These are phyloP conservation scores for Cisticola juncidis DNA, from an alignment of 2,113 vertebrate genomes.

Conservation along the genomic window DNA sequence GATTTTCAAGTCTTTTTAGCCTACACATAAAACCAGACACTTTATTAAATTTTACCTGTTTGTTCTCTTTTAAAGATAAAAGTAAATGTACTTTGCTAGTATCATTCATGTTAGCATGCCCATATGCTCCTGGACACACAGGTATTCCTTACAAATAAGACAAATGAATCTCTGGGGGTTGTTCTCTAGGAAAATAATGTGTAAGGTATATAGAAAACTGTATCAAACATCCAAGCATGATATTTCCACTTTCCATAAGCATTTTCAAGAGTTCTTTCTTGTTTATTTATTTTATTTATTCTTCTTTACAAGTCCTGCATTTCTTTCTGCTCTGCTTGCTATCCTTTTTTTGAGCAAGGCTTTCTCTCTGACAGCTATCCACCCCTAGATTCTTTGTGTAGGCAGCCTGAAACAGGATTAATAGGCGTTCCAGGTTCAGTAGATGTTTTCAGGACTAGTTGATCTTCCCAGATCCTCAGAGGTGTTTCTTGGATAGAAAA, in stretches of 20 bases:
- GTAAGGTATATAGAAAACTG: not conserved
- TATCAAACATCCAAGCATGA: not conserved
- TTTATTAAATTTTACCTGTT: slow-evolving; percentile 52
- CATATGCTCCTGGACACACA: not conserved
- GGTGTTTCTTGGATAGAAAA: not conserved
- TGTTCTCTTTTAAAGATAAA: slow-evolving; percentile 39
- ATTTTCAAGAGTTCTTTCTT: not conserved
- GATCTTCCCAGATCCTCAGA: not conserved
- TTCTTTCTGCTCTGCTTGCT: not conserved
- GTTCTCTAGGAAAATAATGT: not conserved
- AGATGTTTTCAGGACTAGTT: not conserved
- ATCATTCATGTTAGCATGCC: slow-evolving; percentile 18
- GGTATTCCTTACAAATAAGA: slow-evolving; percentile 23
- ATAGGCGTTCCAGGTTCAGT: not conserved
- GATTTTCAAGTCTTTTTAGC: slow-evolving; percentile 48
- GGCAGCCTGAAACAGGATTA: not conserved
- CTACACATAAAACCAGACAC: slow-evolving; percentile 16
- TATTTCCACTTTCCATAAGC: not conserved
- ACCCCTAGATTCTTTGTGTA: not conserved
- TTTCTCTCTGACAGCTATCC: not conserved
- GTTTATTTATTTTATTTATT: not conserved
- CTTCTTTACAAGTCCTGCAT: not conserved
- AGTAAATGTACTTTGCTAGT: slow-evolving; percentile 8
- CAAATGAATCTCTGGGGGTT: not conserved
- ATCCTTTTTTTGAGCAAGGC: not conserved